Base-by-base conservation (phyloP, 2,888 invertebrate species). In the Phytoseiulus persimilis region DNA sequence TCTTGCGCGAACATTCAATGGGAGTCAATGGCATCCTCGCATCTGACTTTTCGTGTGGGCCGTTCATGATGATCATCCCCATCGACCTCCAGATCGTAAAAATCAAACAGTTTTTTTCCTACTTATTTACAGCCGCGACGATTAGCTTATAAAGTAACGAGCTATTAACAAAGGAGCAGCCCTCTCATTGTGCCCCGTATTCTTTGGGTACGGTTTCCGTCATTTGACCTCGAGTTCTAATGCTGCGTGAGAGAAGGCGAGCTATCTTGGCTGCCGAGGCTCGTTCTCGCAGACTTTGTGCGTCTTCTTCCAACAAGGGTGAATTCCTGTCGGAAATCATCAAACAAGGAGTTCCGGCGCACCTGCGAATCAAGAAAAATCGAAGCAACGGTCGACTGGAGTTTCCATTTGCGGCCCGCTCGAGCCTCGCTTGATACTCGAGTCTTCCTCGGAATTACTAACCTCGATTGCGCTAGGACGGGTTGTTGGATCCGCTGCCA, bases 401-500 rank as follows among this genome's bases (percentile, higher is more conserved):
- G 9, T 6, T 39, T 3, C 9, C 9, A 39, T 39, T 39, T 6
- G 39, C 39, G 39, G 39, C 39, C 5, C 9, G 39, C 9, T 39
- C 9, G 39, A 39, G 39, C n/a, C n/a, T n/a, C n/a, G 39, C 9
- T 39, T 39, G 39, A 9, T 39, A 39, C n/a, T n/a, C 39, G 39
- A 39, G 9, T 39, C 3, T 39, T 39, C 9, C 39, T 39, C 39
- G 3, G 39, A 87, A 18, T 11, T 32, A 87, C 87, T 1, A 39
- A 87, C 87, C 45, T 87, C 87, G 6, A n/a, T 32, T 2, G 87
- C 87, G 45, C 32, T 87, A 9, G 87, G 87, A 11, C 87, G 32
- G n/a, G 0, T 32, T 0, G 32, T 87, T 23, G 87, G 87, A 87
- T 87, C 87, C 31, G 87, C 87, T n/a, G 87, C 87, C 87, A 87